Conservation (phyloP, 2,113 vertebrate genomes). For the Arenaria interpres region DNA sequence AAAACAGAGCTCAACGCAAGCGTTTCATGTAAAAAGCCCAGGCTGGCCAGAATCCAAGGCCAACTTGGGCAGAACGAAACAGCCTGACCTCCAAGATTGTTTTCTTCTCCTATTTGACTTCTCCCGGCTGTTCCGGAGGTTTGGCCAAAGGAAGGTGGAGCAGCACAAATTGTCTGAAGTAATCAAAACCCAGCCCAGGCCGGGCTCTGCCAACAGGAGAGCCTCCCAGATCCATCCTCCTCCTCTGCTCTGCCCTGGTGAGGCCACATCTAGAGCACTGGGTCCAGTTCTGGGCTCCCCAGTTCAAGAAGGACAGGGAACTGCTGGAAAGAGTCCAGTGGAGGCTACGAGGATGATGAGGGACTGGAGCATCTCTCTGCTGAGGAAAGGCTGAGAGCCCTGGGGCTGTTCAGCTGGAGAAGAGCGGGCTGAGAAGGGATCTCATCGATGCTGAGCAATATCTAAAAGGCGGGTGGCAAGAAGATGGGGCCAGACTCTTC, state of each 20-base stretch:
- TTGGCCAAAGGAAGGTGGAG: neutral
- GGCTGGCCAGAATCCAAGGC: neutral
- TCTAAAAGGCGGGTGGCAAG: neutral
- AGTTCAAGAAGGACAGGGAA: neutral
- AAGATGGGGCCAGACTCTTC: neutral
- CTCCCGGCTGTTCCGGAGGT: neutral
- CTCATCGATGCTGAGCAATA: neutral
- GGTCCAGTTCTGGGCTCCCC: neutral
- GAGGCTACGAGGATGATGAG: neutral
- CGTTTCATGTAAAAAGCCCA: neutral
- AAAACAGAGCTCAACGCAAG: neutral
- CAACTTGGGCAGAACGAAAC: neutral
- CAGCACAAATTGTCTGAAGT: neutral
- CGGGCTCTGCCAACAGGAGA: neutral
- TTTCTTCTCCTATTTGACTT: neutral
- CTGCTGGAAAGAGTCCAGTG: neutral
- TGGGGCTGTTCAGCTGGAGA: neutral
- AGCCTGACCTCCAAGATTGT: accelerated
- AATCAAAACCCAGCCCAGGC: neutral
- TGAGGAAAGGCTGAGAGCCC: neutral
- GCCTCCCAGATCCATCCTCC: neutral
- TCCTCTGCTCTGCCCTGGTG: neutral
- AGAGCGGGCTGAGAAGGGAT: too few relatives aligned
- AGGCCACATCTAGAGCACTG: neutral
- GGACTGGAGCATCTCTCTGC: neutral